Conservation (phyloP, 2,888 invertebrate species). For the Ethmia dodecea region DNA sequence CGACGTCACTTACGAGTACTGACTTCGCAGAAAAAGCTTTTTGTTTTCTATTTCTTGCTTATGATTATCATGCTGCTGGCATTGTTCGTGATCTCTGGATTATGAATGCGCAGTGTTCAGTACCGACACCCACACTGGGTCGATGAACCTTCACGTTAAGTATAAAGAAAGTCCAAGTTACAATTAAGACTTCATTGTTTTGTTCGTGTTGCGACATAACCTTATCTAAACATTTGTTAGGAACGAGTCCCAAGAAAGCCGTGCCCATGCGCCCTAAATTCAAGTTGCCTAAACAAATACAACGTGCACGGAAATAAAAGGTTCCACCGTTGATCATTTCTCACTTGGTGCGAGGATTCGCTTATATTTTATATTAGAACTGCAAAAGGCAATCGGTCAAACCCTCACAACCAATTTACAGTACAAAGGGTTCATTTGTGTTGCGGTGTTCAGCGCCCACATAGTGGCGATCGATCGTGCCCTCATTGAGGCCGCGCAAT, state of each 20-base stretch:
- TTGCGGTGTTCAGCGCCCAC: slow-evolving; percentile 57
- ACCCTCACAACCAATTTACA: slow-evolving; percentile 64
- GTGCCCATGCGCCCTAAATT: slow-evolving; percentile 32
- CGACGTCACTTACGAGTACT: slow-evolving; percentile 7
- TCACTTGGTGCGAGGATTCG: slow-evolving; percentile 17
- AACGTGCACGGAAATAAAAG: slow-evolving; percentile 12
- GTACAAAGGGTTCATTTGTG: slow-evolving; percentile 68
- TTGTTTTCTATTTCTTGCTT: slow-evolving; percentile 24
- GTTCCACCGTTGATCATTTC: not conserved
- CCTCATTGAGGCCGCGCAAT: slow-evolving; percentile 55
- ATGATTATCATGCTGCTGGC: slow-evolving; percentile 28
- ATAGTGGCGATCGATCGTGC: slow-evolving; percentile 60
- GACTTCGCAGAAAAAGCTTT: slow-evolving; percentile 16
- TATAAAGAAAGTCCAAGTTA: slow-evolving; percentile 46
- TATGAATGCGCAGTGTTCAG: slow-evolving; percentile 22
- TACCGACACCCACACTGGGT: slow-evolving; percentile 36
- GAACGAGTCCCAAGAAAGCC: slow-evolving; percentile 37
- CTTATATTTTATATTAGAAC: slow-evolving; percentile 50
- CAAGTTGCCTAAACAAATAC: slow-evolving; percentile 36
- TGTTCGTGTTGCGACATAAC: slow-evolving; percentile 54
- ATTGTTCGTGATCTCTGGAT: slow-evolving; percentile 34
- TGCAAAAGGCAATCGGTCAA: slow-evolving; percentile 63
- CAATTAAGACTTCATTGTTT: slow-evolving; percentile 71
- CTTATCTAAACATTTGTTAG: slow-evolving; percentile 55
- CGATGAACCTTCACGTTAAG: slow-evolving; percentile 43